phyloP scores from a whole-genome alignment of 2,113 vertebrate species.

The Entelurus aequoreus region DNA sequence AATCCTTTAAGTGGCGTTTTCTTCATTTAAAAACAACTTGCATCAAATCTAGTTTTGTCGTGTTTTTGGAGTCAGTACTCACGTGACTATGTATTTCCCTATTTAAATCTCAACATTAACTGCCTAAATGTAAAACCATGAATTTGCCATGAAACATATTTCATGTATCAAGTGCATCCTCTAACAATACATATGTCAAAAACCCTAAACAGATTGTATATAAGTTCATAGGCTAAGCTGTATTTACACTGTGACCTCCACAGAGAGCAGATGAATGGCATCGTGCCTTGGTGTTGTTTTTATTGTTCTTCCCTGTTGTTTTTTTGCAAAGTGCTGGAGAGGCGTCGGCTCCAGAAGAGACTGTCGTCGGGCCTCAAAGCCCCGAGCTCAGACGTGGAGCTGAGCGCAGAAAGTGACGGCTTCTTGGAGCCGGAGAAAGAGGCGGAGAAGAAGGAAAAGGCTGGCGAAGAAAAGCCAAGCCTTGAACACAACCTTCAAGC shows the following conservation, averaged over 20 bases:
- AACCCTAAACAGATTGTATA: too few relatives aligned
- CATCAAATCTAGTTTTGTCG: too few relatives aligned
- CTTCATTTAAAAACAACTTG: too few relatives aligned
- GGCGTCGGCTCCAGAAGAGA: slow-evolving; percentile 58
- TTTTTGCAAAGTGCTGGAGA: slow-evolving; percentile 54
- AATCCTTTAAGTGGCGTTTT: too few relatives aligned
- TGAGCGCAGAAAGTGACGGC: slow-evolving; percentile 70
- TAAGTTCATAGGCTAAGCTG: too few relatives aligned
- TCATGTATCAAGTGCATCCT: too few relatives aligned
- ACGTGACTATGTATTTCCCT: too few relatives aligned
- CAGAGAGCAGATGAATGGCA: neutral
- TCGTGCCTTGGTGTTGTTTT: slow-evolving; percentile 6
- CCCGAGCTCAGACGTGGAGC: slow-evolving; percentile 64
- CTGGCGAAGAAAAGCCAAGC: slow-evolving; percentile 21
- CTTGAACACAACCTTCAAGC: slow-evolving; percentile 63
- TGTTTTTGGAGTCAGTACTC: too few relatives aligned
- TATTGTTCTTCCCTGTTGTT: neutral
- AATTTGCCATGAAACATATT: too few relatives aligned
- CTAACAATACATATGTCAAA: too few relatives aligned
- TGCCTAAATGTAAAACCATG: too few relatives aligned
- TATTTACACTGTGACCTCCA: slow-evolving; percentile 5
- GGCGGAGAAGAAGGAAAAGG: slow-evolving; percentile 11
- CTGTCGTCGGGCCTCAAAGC: slow-evolving; percentile 36
- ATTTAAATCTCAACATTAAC: too few relatives aligned
- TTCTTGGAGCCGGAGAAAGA: slow-evolving; percentile 11